Base-by-base conservation (phyloP, 2,888 invertebrate species). In the Sthenelais limicola region DNA sequence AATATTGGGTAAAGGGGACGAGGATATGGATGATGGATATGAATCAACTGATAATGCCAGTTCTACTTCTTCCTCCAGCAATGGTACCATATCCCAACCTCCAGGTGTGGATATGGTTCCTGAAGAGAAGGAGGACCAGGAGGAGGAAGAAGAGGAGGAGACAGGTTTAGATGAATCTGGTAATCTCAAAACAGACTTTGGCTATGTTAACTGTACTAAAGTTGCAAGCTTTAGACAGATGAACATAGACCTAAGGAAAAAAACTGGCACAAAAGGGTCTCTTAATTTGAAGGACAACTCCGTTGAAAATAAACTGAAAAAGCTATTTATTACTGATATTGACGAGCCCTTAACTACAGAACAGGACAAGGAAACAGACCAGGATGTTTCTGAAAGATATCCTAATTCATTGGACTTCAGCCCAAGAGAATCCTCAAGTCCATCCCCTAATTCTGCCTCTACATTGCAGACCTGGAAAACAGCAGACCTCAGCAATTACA, bases 1-100 rank as follows among this genome's bases (percentile, higher is more conserved):
- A 7, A 18, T 58, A 38, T 24, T 32, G 15, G 58, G 33, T 3
- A 18, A 38, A 38, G 58, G 24, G 32, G 3, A 3, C 12, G 33
- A 7, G 7, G 58, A 58, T 24, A 33, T n/a, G 21, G 58, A 58
- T n/a, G 58, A 58, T n/a, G 58, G 58, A 2, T 58, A 58, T n/a
- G 58, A 58, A 24, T 58, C 58, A 5, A 58, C 58, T 4, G 58
- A 58, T n/a, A 58, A 58, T n/a, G 58, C 58, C 58, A 58, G 58
- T 38, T 58, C 58, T 21, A 58, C 58, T 3, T 58, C 58, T 24
- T 58, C 58, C 32, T 58, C 58, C 21, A 58, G 58, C 38, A 58
- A 32, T 24, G 58, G 58, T 33, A 33, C 58, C 21, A 9, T 18
- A 9, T 12, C 9, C 43, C 9, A 43, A 9, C 43, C 43, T 18